These are phyloP conservation scores for Pao palembangensis DNA, from an alignment of 2,113 vertebrate species.

Conservation along the genomic window DNA sequence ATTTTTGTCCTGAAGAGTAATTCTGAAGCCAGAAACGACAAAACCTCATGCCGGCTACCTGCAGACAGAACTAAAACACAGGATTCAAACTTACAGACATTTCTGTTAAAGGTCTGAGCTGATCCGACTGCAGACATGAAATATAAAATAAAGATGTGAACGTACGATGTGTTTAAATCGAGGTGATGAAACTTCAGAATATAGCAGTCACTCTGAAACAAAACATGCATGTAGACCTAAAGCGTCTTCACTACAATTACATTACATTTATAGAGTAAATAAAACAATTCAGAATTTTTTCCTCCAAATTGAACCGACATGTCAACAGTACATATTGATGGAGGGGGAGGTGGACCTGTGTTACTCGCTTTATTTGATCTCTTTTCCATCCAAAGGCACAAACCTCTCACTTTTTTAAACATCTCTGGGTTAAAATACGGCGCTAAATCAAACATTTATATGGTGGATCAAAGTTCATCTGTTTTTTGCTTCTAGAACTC, in stretches of 20 bases:
- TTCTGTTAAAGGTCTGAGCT: neutral
- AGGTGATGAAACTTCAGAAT: neutral
- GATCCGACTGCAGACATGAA: neutral
- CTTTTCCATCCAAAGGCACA: slow-evolving; percentile 37
- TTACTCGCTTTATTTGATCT: slow-evolving; percentile 15
- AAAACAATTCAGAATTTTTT: slow-evolving; percentile 17
- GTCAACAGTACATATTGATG: slow-evolving; percentile 26
- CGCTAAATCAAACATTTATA: slow-evolving; percentile 55
- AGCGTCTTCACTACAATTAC: slow-evolving; percentile 43
- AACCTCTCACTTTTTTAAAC: slow-evolving; percentile 20
- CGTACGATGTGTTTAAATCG: neutral
- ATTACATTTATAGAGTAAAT: slow-evolving; percentile 22
- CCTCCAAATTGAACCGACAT: no score
- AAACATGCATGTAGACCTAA: slow-evolving; percentile 50
- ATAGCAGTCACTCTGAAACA: neutral
- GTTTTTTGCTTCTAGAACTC: slow-evolving; percentile 1
- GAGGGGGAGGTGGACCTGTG: slow-evolving; percentile 35
- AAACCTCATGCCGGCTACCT: slow-evolving; percentile 13
- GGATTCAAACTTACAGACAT: neutral
- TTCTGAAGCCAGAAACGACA: slow-evolving; percentile 32
- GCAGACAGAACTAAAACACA: slow-evolving; percentile 4
- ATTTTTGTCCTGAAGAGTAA: slow-evolving; percentile 27
- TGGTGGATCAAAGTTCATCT: slow-evolving; percentile 8
- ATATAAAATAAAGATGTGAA: neutral
- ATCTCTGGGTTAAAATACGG: slow-evolving; percentile 43